Conservation (phyloP, 2,113 vertebrate species). For the Triplophysa tibetana region DNA sequence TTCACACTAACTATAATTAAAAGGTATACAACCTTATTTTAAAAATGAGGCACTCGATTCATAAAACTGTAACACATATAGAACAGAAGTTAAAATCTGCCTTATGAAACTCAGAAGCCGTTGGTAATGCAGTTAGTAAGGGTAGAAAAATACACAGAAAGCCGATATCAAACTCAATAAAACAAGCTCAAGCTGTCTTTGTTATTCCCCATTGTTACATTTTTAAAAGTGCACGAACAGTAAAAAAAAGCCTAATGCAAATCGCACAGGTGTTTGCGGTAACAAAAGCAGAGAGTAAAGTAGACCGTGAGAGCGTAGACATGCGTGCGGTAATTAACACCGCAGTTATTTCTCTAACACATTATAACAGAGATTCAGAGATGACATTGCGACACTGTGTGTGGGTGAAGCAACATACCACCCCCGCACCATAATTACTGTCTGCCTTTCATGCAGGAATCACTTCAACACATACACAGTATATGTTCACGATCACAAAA, state of each 20-base stretch:
- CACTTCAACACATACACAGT: slow-evolving; percentile 2
- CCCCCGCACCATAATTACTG: slow-evolving; percentile 47
- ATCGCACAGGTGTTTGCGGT: slow-evolving; percentile 20
- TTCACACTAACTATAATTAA: slow-evolving; percentile 11
- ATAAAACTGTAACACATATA: slow-evolving; percentile 3
- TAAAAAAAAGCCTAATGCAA: background rate
- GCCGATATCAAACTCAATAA: background rate
- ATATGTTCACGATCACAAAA: background rate
- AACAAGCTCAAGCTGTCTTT: slow-evolving; percentile 12
- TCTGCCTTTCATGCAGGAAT: slow-evolving; percentile 20
- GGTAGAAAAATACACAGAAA: background rate
- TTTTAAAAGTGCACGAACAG: background rate
- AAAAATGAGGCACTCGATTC: slow-evolving; percentile 10
- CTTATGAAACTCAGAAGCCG: background rate
- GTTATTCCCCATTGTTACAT: background rate
- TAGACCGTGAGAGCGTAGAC: slow-evolving; percentile 14
- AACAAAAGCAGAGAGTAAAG: slow-evolving; percentile 1
- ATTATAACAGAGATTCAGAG: slow-evolving; percentile 37
- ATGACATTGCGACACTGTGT: slow-evolving; percentile 44
- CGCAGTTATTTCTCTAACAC: slow-evolving; percentile 35
- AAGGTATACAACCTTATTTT: slow-evolving; percentile 4
- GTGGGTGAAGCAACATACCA: slow-evolving; percentile 40
- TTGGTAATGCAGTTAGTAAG: background rate
- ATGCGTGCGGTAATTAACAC: slow-evolving; percentile 46
- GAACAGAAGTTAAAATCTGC: background rate